Base-by-base conservation (phyloP, 2,888 invertebrate species). In the Apodemia mormo region DNA sequence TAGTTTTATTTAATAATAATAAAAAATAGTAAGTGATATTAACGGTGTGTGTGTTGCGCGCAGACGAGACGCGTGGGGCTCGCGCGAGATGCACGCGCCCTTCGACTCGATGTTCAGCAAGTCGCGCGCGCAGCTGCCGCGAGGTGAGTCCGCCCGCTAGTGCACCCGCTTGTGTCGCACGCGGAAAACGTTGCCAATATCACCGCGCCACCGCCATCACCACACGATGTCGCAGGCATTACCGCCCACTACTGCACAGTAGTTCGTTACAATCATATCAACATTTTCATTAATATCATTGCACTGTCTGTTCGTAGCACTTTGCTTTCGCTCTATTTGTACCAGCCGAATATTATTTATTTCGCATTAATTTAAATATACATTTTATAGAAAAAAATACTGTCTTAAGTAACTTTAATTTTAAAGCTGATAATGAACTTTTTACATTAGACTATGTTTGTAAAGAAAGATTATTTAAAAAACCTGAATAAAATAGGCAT, bases 71-170 rank as follows among this genome's bases (percentile, higher is more conserved):
- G 94, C 93, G 43, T 92, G 92, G 89, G 91, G 94, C 58, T 95
- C 96, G 75, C 95, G 96, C 79, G 96, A 96, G 83, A 85, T 96
- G 83, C 95, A 95, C 81, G 94, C 95, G 67, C 96, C 96, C 82
- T 95, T 96, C 89, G 96, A 96, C 81, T 95, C 95, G 71, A 95
- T 96, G 90, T 96, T 96, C 93, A 95, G 94, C 83, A 94, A 93
- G 84, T 78, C 85, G 71, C 90, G 91, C 78, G 84, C 94, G 81
- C 94, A 94, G 79, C 90, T 95, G 90, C 96, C 96, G 77, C 94
- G 96, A 95, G 96, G 96, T 96, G 94, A 95, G 93, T 74, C 74
- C 68, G 68, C 71, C 65, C 70, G 72, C 70, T 69, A 70, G 58
- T 82, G 79, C 74, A 78, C 74, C 84, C 75, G 75, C 75, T 70